Evolutionary conservation across 2,888 invertebrate species (phyloP).

Genomic region (Anodontia alba): DNA sequence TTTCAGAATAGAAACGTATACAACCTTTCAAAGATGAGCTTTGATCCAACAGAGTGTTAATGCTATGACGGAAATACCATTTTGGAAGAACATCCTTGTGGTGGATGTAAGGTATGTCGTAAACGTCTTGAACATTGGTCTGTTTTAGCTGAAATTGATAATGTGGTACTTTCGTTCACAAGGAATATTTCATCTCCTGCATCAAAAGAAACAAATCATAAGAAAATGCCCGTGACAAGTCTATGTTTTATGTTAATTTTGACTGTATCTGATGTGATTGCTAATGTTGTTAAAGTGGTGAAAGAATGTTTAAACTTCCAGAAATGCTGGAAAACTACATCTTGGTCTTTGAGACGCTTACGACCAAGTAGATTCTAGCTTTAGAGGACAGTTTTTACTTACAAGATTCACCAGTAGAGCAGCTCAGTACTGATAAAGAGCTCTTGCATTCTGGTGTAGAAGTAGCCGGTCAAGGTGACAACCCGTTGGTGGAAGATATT

Average conservation of each 20-base stretch:
- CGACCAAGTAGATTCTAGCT: no score
- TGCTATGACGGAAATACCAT: slow-evolving; percentile 23
- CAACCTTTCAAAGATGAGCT: background rate
- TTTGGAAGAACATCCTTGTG: no score
- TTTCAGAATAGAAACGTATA: slow-evolving; percentile 1
- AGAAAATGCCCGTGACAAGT: background rate
- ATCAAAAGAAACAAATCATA: background rate
- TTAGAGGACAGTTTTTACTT: no score
- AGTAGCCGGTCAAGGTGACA: background rate
- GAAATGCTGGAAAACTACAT: no score
- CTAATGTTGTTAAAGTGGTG: background rate
- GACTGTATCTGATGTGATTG: background rate
- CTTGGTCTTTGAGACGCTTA: no score
- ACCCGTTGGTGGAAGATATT: background rate
- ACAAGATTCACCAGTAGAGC: no score
- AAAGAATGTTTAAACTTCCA: no score
- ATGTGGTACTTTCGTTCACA: background rate
- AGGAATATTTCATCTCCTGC: no score
- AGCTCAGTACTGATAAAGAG: no score
- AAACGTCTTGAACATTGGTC: no score
- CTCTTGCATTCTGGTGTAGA: background rate
- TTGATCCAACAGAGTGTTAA: background rate
- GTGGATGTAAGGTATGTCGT: no score
- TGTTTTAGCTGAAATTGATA: background rate
- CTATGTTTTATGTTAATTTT: no score